Percentiles rank a stretch among this genome's conserved stretches.
phyloP scores from a whole-genome alignment of 1,140 invertebrate species.

The Myzus persicae region DNA sequence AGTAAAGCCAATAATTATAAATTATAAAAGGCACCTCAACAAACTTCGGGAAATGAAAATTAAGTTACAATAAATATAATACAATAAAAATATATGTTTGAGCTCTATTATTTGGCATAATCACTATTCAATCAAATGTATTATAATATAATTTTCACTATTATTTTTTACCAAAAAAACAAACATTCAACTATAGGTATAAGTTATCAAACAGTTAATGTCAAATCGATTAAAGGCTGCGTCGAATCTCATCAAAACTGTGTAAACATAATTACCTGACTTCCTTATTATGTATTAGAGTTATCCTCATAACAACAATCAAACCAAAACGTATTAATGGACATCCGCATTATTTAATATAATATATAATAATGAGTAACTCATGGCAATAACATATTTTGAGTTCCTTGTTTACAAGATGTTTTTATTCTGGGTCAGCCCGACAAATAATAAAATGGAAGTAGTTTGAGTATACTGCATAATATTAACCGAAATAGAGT shows the following conservation, averaged over 20 bases:
- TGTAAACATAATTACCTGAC: neutral
- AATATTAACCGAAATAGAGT: neutral
- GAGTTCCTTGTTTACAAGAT: neutral
- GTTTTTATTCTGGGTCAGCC: neutral
- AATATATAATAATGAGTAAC: neutral
- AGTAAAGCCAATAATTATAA: neutral
- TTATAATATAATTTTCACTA: no score
- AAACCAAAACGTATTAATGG: neutral
- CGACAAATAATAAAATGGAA: neutral
- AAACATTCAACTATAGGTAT: neutral
- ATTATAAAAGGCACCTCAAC: neutral
- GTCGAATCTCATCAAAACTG: neutral
- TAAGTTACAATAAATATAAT: no score
- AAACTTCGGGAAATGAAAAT: neutral
- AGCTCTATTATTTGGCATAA: neutral
- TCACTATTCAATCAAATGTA: neutral
- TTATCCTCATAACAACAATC: neutral
- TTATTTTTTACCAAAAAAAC: neutral
- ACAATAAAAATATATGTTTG: neutral
- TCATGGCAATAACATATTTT: neutral
- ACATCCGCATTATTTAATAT: neutral
- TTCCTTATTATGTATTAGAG: neutral
- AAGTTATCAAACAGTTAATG: neutral
- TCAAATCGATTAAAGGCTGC: neutral
- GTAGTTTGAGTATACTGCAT: neutral